These are phyloP conservation scores for Drosophila meridiana DNA, from an alignment of 2,888 invertebrate genomes.

Conservation along the genomic window DNA sequence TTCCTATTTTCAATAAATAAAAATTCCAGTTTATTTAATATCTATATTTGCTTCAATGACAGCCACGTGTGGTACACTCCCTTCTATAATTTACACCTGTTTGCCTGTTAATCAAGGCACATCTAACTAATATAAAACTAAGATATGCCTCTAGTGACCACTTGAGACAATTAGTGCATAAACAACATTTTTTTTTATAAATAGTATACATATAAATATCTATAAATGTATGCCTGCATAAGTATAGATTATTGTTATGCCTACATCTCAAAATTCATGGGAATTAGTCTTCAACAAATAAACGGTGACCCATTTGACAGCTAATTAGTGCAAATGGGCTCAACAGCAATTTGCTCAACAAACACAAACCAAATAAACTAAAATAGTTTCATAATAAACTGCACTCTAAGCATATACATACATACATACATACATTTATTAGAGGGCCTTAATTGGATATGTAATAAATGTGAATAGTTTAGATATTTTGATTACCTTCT, in stretches of 20 bases:
- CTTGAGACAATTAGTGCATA: slow-evolving; percentile 46
- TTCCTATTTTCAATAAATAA: not conserved
- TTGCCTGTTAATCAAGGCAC: slow-evolving; percentile 3
- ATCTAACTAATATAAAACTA: slow-evolving; percentile 8
- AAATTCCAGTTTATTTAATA: not conserved
- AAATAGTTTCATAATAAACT: slow-evolving; percentile 51
- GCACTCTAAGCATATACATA: not conserved
- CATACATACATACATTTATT: not conserved
- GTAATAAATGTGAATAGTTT: not conserved
- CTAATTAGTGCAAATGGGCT: slow-evolving; percentile 71
- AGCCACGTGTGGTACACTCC: not conserved
- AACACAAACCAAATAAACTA: slow-evolving; percentile 43
- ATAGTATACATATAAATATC: not conserved
- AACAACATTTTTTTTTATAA: too few relatives aligned
- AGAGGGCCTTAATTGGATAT: not conserved
- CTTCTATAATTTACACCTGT: not conserved
- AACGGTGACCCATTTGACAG: slow-evolving; percentile 61
- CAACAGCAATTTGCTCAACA: slow-evolving; percentile 62
- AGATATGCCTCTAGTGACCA: slow-evolving; percentile 44
- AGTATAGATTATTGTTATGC: slow-evolving; percentile 35
- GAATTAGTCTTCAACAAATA: slow-evolving; percentile 61
- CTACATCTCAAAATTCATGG: slow-evolving; percentile 50
- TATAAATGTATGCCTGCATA: slow-evolving; percentile 2
- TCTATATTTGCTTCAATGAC: not conserved
- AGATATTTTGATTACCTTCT: slow-evolving; percentile 88